phyloP scores from a whole-genome alignment of 2,888 invertebrate species.

The Thumatha senex region DNA sequence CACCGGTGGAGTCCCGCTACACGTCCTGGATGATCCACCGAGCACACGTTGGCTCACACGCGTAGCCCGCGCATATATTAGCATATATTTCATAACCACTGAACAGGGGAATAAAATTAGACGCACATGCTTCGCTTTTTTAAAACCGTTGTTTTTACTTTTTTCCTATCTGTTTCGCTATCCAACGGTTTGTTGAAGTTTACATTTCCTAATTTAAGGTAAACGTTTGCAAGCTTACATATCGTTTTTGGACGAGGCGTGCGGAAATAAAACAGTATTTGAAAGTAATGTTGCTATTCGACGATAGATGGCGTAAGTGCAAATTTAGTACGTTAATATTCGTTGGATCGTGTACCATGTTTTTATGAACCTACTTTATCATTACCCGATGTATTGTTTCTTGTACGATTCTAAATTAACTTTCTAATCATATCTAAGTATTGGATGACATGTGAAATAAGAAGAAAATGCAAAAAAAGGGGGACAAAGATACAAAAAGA shows the following conservation, averaged over 20 bases:
- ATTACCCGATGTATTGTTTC: no score
- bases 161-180: constrained; percentile 53
- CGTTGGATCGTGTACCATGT: no score
- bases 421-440: no score
- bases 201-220: constrained; percentile 13
- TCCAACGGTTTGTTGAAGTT: constrained; percentile 50
- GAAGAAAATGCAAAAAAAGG: no score
- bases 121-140: constrained; percentile 73
- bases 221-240: neutral
- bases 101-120: constrained; percentile 81
- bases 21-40: constrained; percentile 17
- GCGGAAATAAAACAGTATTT: neutral
- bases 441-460: no score
- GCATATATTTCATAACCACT: constrained; percentile 82
- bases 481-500: no score
- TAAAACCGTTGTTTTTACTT: constrained; percentile 68
- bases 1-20: constrained; percentile 20
- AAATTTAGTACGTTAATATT: constrained; percentile 2
- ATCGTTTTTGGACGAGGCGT: neutral
- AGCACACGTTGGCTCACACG: constrained; percentile 47
- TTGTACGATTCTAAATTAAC: no score
- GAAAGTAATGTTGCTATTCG: constrained; percentile 53
- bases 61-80: constrained; percentile 70
- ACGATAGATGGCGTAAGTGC: constrained; percentile 57
- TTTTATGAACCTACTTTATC: no score